Conservation (phyloP, 92 coral and sea anemone species). For the Porites lobata region DNA sequence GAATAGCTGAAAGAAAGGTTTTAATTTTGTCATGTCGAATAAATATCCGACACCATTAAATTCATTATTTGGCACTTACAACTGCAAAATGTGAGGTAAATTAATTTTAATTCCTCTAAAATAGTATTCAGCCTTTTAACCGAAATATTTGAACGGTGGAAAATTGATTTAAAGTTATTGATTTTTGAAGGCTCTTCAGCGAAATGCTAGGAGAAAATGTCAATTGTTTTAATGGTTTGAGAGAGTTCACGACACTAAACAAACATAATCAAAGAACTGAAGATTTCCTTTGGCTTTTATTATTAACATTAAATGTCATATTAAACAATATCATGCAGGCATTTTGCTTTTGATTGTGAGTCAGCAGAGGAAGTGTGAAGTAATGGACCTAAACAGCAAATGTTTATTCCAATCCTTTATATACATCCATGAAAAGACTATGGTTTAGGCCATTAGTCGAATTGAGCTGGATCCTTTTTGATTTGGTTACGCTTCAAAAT, state of each 20-base stretch:
- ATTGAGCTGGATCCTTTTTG: neutral
- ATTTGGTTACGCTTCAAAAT: neutral
- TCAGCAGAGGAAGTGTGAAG: constrained; percentile 26
- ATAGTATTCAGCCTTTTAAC: neutral
- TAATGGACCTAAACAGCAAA: constrained; percentile 34
- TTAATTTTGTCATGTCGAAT: constrained; percentile 78
- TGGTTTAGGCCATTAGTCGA: neutral
- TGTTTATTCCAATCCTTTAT: constrained; percentile 7
- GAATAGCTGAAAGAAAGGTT: constrained; percentile 61
- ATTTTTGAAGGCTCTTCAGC: neutral
- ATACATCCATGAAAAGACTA: neutral
- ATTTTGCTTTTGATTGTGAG: constrained; percentile 21
- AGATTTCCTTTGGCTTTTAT: constrained; percentile 35
- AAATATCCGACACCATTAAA: constrained; percentile 73
- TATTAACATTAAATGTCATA: constrained; percentile 46
- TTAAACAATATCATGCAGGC: constrained; percentile 34
- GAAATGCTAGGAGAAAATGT: constrained; percentile 1
- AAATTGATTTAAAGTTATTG: neutral
- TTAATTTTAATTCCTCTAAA: constrained; percentile 14
- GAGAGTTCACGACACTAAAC: constrained; percentile 55
- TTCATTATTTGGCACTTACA: constrained; percentile 38
- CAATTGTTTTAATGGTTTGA: constrained; percentile 21
- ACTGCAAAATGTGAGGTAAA: constrained; percentile 26
- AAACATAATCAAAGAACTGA: constrained; percentile 41
- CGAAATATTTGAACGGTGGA: constrained; percentile 11